Evolutionary conservation across 2,797 vertebrate genomes (phyloP), one percentile per base, ranked within the genome.

Genomic region (Pachyuromys duprasi): DNA sequence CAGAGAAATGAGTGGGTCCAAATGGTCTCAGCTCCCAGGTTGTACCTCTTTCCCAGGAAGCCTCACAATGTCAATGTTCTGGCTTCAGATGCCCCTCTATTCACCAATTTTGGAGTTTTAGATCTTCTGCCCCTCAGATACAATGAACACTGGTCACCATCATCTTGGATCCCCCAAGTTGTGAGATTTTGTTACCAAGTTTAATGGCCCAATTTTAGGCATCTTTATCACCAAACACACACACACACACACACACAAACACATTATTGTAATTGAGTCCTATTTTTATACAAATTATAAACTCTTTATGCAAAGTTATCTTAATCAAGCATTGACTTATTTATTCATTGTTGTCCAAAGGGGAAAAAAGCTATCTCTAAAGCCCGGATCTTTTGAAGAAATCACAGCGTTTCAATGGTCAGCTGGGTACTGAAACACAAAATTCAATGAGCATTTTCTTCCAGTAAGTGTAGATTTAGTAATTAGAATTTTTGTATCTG

Each of bases 241-340:
- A 49, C 45, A 49, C 45, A 49, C 45, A 49, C 45, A 49, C 45
- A 49, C 45, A 49, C 45, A 49, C 45, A 49, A 6, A 49, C 45
- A 49, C 45, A 49, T 9, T 33, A 45, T n/a, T 83, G 5, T 45
- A 45, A 83, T 45, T 4, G 33, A 83, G 17, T 83, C 5, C 9
- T 45, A 83, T 22, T 75, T 62, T 70, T 92, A 96, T 89, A 96
- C 96, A 49, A 91, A 95, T 86, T 95, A 90, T 82, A 94, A 96
- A 90, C 95, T 97, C 53, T 93, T 96, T 96, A 95, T 82, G 26
- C 39, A 86, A 75, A 8, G 88, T 90, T 83, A 87, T n/a, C 96
- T 72, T 1, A 88, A 96, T 93, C 24, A 60, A 75, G 39, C 17
- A 12, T 0, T 95, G 81, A 15, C 7, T n/a, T 93, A 49, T 95